phyloP scores from a whole-genome alignment of 2,797 vertebrate species.

The Calcarius lapponicus region DNA sequence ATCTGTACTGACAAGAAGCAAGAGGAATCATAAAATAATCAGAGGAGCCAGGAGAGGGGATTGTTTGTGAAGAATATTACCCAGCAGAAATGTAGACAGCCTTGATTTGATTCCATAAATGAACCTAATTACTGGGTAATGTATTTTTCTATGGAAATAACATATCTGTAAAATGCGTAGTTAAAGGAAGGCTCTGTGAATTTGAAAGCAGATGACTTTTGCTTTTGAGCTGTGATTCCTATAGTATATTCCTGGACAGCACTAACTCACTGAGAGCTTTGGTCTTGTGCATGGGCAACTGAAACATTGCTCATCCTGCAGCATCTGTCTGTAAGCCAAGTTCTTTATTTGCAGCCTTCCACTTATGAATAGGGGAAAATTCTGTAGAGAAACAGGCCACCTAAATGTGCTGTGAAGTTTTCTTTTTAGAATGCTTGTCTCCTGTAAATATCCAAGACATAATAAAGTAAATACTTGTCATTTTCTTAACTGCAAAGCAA shows the following conservation, averaged over 20 bases:
- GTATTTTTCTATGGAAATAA: slow-evolving; percentile 24
- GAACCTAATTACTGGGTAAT: slow-evolving; percentile 61
- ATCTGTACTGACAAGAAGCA: slow-evolving; percentile 76
- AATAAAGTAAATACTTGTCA: not conserved
- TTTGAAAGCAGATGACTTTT: not conserved
- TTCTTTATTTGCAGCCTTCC: not conserved
- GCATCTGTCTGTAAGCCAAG: not conserved
- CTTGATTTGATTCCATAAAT: slow-evolving; percentile 66
- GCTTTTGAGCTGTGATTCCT: not conserved
- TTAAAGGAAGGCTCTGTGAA: not conserved
- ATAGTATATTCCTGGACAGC: not conserved
- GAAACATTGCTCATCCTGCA: not conserved
- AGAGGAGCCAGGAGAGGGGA: slow-evolving; percentile 67
- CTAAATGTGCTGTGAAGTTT: not conserved
- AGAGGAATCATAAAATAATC: slow-evolving; percentile 74
- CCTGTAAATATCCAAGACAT: not conserved
- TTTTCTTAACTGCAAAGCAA: not conserved
- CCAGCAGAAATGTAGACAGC: slow-evolving; percentile 67
- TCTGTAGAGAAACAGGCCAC: not conserved
- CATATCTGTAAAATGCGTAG: not conserved
- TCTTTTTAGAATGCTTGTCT: not conserved
- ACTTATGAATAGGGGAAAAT: not conserved
- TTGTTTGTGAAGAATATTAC: slow-evolving; percentile 70
- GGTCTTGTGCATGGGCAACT: not conserved
- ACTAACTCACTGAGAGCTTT: not conserved